Percentiles rank a stretch among this genome's conserved stretches.
These are phyloP conservation scores for Silurus asotus DNA, from an alignment of 2,113 vertebrate species.

Conservation along the genomic window DNA sequence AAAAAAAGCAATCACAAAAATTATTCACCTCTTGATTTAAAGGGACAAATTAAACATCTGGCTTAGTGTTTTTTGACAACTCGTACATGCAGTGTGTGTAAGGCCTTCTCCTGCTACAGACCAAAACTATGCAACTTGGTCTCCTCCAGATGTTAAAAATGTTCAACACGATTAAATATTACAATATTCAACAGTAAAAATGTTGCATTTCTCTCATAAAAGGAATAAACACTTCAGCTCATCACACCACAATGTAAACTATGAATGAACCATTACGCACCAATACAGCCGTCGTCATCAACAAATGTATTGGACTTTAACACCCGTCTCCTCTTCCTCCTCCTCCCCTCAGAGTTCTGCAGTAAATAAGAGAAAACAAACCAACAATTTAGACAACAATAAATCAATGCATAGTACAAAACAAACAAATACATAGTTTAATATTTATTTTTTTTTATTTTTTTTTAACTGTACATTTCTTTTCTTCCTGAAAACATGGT, in stretches of 20 bases:
- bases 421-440: neutral
- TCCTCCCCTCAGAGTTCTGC: constrained; percentile 63
- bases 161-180: neutral
- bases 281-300: constrained; percentile 86
- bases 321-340: constrained; percentile 83
- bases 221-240: neutral
- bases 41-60: neutral
- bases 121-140: neutral
- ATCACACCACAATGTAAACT: neutral
- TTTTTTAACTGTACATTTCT: neutral
- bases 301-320: constrained; percentile 82
- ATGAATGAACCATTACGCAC: constrained; percentile 67
- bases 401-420: neutral
- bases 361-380: neutral
- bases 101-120: neutral
- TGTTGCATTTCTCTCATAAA: neutral
- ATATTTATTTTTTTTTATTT: neutral
- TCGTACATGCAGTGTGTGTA: neutral
- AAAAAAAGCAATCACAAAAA: neutral
- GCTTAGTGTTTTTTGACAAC: neutral
- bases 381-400: neutral
- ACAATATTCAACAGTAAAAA: neutral
- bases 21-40: neutral
- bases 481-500: neutral
- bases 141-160: neutral